phyloP scores from a whole-genome alignment of 2,888 invertebrate genomes.

The Andrena flavipes region DNA sequence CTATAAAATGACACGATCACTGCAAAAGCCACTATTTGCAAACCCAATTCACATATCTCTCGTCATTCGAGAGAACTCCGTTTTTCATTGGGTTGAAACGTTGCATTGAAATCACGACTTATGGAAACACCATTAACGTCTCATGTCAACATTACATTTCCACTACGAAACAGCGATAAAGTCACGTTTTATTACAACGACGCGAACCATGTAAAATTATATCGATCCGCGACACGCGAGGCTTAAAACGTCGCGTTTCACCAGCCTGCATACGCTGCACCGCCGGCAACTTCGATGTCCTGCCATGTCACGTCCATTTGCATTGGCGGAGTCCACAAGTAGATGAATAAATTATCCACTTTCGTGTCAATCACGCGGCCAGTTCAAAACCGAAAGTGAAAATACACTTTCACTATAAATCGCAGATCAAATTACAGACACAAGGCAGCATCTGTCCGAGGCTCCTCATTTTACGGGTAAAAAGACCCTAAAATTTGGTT shows the following conservation, averaged over 20 bases:
- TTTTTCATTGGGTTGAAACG: neutral
- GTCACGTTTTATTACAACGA: constrained; percentile 40
- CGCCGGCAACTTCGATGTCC: constrained; percentile 38
- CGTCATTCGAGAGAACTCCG: no score
- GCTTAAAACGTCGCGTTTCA: constrained; percentile 52
- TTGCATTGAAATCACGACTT: neutral
- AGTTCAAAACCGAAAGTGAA: neutral
- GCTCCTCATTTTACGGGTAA: no score
- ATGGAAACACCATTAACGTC: constrained; percentile 3
- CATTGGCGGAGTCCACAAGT: constrained; percentile 26
- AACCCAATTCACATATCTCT: no score
- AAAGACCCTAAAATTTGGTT: no score
- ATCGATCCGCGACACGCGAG: constrained; percentile 57
- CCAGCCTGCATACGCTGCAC: constrained; percentile 20
- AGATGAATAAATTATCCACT: constrained; percentile 34
- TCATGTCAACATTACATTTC: constrained; percentile 5
- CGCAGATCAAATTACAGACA: neutral
- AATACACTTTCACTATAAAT: constrained; percentile 4
- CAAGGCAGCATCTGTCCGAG: no score
- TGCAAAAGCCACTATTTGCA: no score
- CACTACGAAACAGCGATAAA: constrained; percentile 14
- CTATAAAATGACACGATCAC: no score
- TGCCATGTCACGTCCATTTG: constrained; percentile 39
- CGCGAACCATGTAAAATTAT: constrained; percentile 45
- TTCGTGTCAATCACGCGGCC: constrained; percentile 18